Evolutionary conservation across 2,888 invertebrate species (phyloP), one percentile per base, ranked within the genome.

Genomic region (Lapara coniferarum): DNA sequence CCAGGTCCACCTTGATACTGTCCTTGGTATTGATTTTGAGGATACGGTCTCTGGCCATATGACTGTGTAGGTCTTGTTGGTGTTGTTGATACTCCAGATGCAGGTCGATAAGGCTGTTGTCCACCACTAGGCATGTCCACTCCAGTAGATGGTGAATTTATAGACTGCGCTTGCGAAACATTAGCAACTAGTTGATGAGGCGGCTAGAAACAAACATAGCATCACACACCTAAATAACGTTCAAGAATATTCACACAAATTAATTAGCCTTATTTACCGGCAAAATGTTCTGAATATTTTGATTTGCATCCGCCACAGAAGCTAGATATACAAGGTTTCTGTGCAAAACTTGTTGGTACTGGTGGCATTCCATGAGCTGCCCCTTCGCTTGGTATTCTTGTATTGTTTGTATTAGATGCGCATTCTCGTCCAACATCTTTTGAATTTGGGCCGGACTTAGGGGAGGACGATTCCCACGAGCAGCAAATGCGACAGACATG

Each of bases 381-480:
- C 99, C 99, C 94, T 98, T 98, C 76, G 96, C 97, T 92, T 99
- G 99, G 91, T 97, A 99, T 80, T 99, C 99, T 89, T 98, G 97
- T 84, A 99, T 99, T 10, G 98, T 98, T 94, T 99, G 98, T 81
- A 99, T 99, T 59, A 99, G 95, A 87, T 98, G 98, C 79, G 97
- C 97, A 89, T 99, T 99, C 92, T 99, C 99, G 93, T 99, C 99
- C 72, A 99, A 95, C 96, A 99, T 97, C 95, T 99, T 98, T 89
- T 98, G 98, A 81, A 98, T 97, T 90, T 97, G 97, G 66, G 96
- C 96, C 72, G 97, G 96, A 87, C 95, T 97, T 57, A 97, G 96
- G 67, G 97, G 96, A 72, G 96, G 95, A 73, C 96, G 95, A 84
- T 95, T 95, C 70, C 96, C 96, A 84, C 96, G 95, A 83, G 96